phyloP scores from a whole-genome alignment of 2,113 vertebrate genomes.

The Sprattus sprattus region DNA sequence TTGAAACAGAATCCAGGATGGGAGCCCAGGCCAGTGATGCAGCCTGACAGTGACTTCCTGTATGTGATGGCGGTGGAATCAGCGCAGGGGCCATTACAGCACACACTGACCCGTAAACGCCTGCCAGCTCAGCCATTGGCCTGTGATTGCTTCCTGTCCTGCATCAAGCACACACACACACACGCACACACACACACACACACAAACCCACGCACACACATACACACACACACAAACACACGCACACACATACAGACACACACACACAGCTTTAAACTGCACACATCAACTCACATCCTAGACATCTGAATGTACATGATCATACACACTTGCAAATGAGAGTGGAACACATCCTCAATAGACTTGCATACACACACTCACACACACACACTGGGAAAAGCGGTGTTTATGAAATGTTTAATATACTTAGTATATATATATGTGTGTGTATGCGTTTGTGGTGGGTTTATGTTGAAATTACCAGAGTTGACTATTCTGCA shows the following conservation, averaged over 20 bases:
- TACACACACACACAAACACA: slow-evolving; percentile 30
- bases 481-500: neutral
- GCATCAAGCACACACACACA: slow-evolving; percentile 10
- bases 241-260: slow-evolving; percentile 19
- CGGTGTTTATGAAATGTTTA: neutral
- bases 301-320: neutral
- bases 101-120: slow-evolving; percentile 59
- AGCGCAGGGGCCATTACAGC: slow-evolving; percentile 54
- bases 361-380: neutral
- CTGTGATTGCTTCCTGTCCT: slow-evolving; percentile 62
- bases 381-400: neutral
- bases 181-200: slow-evolving; percentile 29
- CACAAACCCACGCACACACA: too few species aligned
- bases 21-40: slow-evolving; percentile 53
- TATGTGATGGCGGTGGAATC: slow-evolving; percentile 55
- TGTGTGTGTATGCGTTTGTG: neutral
- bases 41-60: slow-evolving; percentile 61
- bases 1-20: slow-evolving; percentile 50
- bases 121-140: slow-evolving; percentile 44
- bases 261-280: neutral
- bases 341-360: neutral
- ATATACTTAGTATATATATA: too few species aligned
- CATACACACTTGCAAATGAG: neutral
- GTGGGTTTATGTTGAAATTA: too few species aligned
- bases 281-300: neutral